A percentile compares a stretch with the other conserved stretches of the same genome.
Evolutionary conservation across 2,888 invertebrate genomes (phyloP).

Genomic region (Polydrusus cervinus): DNA sequence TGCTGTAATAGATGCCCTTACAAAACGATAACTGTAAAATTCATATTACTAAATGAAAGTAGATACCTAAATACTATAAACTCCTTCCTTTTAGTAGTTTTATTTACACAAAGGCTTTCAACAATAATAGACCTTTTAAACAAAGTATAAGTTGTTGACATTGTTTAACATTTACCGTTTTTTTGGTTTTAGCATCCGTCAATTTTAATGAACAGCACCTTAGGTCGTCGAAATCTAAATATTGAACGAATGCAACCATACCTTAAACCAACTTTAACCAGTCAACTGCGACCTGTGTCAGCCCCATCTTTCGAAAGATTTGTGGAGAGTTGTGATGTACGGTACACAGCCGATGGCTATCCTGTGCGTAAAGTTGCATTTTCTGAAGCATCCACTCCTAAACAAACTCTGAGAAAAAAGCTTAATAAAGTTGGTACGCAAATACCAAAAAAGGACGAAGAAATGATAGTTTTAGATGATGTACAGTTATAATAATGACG

Average conservation of each 20-base stretch:
- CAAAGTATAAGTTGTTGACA: too few species aligned
- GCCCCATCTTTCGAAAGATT: conserved; percentile 50
- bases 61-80: too few species aligned
- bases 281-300: conserved; percentile 41
- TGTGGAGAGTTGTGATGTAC: conserved; percentile 72
- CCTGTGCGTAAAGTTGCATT: conserved; percentile 69
- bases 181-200: conserved; percentile 29
- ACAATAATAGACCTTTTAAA: too few species aligned
- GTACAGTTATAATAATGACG: conserved; percentile 2
- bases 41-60: too few species aligned
- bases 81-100: too few species aligned
- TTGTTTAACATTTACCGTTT: not conserved
- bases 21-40: too few species aligned
- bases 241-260: conserved; percentile 31
- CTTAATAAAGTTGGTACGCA: not conserved
- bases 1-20: too few species aligned
- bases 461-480: conserved; percentile 1
- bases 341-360: conserved; percentile 88
- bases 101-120: too few species aligned
- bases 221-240: not conserved
- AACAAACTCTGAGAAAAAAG: not conserved
- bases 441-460: not conserved
- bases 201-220: conserved; percentile 2
- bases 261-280: conserved; percentile 47
- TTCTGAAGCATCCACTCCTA: conserved; percentile 9